Evolutionary conservation across 2,888 invertebrate species (phyloP).

Genomic region (Willowsia nigromaculata): DNA sequence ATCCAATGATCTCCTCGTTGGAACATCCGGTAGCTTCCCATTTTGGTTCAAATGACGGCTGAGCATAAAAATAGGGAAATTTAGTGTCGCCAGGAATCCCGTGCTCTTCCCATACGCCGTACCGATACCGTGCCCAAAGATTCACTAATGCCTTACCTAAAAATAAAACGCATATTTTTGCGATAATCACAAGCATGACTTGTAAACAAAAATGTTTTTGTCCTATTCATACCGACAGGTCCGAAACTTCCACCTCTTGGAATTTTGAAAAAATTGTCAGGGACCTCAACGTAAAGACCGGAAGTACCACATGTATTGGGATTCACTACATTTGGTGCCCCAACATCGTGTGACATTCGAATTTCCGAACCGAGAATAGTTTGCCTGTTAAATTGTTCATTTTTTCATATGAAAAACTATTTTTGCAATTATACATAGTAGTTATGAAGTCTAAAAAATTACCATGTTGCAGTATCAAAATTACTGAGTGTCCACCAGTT

Average conservation of each 20-base stretch:
- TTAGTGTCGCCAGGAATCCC: constrained; percentile 71
- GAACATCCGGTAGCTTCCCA: constrained; percentile 72
- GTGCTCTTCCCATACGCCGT: constrained; percentile 76
- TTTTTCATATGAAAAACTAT: not conserved
- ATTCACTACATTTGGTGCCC: constrained; percentile 73
- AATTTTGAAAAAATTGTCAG: constrained; percentile 68
- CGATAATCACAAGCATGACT: not conserved
- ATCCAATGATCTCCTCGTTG: constrained; percentile 32
- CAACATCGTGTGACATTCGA: constrained; percentile 60
- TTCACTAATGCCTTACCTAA: constrained; percentile 71
- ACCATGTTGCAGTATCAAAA: constrained; percentile 63
- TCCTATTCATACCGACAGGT: constrained; percentile 5
- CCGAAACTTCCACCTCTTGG: constrained; percentile 43
- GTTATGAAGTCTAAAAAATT: not conserved
- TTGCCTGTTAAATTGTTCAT: constrained; percentile 26
- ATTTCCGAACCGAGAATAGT: constrained; percentile 67
- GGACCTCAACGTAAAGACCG: constrained; percentile 74
- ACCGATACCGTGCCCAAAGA: constrained; percentile 74
- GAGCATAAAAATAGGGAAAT: constrained; percentile 75
- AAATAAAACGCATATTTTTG: not conserved
- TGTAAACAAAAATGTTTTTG: not conserved
- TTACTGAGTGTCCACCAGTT: constrained; percentile 66
- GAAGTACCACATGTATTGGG: constrained; percentile 75
- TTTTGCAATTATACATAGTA: not conserved
- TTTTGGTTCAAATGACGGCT: constrained; percentile 35